Base-by-base conservation (phyloP, 2,888 invertebrate species). In the Torymus aiolomorphi region DNA sequence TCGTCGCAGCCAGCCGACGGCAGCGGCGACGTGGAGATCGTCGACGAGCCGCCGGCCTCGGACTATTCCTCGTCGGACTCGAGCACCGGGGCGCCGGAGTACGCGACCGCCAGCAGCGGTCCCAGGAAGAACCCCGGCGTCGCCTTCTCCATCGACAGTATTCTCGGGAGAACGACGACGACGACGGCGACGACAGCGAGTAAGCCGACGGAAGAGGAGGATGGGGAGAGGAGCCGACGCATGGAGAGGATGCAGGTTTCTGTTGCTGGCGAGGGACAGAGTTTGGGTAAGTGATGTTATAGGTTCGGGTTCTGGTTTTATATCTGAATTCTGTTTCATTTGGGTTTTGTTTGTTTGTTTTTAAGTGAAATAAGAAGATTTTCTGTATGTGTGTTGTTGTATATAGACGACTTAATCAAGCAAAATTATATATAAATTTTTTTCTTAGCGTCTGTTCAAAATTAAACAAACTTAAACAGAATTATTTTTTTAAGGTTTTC, bases 81-180 rank as follows among this genome's bases (percentile, higher is more conserved):
- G 5, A 16, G 54, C 12, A 8, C 42, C 8, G 52, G 16, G 0
- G 12, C 5, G 11, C 24, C 10, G 20, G 57, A 70, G n/a, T 42
- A 42, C 8, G 42, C 42, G 42, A 42, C 42, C 1, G 5, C 59
- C 2, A 14, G 16, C 5, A 10, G 52, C 18, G 42, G 49, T n/a
- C 18, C 10, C 13, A 12, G 52, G 13, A 66, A n/a, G 5, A 59
- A 12, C 1, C 0, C 69, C 0, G 59, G 56, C 8, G 70, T 79
- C 11, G 16, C 52, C 0, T 80, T 80, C 12, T 73, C 80, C 1
- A 80, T 80, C 51, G 80, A 80, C 16, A 80, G 62, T 24, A 80
- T 80, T 8, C 73, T 80, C 1, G 80, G 72, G 0, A 75, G 56
- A 10, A 52, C 51, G 2, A 56, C n/a, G 13, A 12, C 10, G 56